phyloP scores from a whole-genome alignment of 30 jellyfish, hydroid and myxozoan genomes.

The Aurelia aurita region DNA sequence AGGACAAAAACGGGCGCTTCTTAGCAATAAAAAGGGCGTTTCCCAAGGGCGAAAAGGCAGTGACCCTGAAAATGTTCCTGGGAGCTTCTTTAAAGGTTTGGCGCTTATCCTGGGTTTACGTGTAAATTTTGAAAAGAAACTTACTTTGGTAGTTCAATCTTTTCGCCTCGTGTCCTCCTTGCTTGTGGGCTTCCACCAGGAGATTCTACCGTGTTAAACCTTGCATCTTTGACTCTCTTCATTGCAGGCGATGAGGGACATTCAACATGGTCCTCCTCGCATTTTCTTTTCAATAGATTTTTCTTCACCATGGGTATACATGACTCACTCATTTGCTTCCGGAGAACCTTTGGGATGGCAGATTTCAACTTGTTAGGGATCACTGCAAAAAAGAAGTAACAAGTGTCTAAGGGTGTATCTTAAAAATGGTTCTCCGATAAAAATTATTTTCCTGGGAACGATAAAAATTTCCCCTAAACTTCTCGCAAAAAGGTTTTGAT shows the following conservation, averaged over 20 bases:
- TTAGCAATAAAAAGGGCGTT: no score
- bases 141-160: conserved; percentile 28
- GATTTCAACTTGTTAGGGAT: not conserved
- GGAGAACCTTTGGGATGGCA: not conserved
- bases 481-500: no score
- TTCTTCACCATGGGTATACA: not conserved
- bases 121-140: not conserved
- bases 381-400: not conserved
- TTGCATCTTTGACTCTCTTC: conserved; percentile 1
- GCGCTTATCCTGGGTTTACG: no score
- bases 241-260: conserved; percentile 32
- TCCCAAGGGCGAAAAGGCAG: no score
- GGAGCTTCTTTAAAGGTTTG: no score
- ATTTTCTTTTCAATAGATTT: not conserved
- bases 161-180: conserved; percentile 58
- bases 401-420: no score
- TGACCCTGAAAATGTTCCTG: no score
- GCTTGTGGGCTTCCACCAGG: conserved; percentile 50
- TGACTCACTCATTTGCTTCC: conserved; percentile 1
- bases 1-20: no score
- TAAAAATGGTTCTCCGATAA: no score
- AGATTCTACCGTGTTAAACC: not conserved
- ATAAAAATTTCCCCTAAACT: no score
- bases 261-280: conserved; percentile 9
- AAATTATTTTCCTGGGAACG: no score